Conservation (phyloP, 2,797 vertebrate species). For the Manis pentadactyla region DNA sequence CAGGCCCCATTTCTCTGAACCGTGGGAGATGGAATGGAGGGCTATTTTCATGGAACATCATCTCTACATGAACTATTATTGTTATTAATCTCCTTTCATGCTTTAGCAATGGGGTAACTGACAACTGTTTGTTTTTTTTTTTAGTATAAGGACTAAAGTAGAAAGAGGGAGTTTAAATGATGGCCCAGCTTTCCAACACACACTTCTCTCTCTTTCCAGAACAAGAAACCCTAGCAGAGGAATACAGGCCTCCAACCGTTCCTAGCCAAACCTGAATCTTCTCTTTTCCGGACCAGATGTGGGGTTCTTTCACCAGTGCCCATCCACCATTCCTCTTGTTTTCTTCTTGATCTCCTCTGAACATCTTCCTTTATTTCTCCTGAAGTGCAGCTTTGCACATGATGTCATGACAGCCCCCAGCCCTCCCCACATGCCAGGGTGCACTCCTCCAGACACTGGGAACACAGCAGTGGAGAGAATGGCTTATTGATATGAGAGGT, state of each 20-base stretch:
- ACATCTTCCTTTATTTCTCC: background rate
- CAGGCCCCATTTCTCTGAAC: background rate
- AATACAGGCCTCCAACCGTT: background rate
- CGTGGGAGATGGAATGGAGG: background rate
- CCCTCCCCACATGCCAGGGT: no score
- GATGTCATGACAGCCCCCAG: background rate
- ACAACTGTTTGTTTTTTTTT: background rate
- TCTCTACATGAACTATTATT: background rate
- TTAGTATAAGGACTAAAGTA: background rate
- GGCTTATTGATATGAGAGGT: background rate
- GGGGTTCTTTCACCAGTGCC: background rate
- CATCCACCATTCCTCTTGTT: background rate
- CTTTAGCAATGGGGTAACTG: background rate
- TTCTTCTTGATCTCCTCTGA: background rate
- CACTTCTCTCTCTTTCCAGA: background rate
- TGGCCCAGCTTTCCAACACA: background rate
- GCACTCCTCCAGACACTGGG: background rate
- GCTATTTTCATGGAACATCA: background rate
- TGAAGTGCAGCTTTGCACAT: background rate
- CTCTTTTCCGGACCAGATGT: background rate
- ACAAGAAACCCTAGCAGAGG: background rate
- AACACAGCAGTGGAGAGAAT: background rate
- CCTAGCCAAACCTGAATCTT: background rate
- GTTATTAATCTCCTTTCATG: background rate
- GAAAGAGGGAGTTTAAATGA: background rate